These are phyloP conservation scores for Myanophis thanlyinensis DNA, from an alignment of 2,113 vertebrate genomes.

Conservation along the genomic window DNA sequence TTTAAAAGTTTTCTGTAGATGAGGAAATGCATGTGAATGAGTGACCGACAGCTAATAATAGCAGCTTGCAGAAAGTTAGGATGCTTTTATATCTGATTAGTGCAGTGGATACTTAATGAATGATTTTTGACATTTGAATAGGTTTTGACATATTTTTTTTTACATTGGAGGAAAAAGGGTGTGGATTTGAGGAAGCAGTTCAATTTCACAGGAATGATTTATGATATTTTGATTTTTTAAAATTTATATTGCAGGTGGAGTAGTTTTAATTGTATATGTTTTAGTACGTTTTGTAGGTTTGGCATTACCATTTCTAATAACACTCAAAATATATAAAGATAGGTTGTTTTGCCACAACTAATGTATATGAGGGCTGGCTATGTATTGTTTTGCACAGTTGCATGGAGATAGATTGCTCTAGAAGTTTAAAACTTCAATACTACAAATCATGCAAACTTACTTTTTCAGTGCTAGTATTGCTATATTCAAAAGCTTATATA, in stretches of 20 bases:
- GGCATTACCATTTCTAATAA: not conserved
- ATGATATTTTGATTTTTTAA: not conserved
- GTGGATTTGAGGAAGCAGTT: not conserved
- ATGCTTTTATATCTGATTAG: not conserved
- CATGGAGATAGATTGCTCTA: not conserved
- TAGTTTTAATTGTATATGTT: no score
- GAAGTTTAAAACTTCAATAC: not conserved
- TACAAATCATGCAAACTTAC: not conserved
- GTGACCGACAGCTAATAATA: not conserved
- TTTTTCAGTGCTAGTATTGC: not conserved
- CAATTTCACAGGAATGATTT: not conserved
- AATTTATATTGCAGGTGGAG: not conserved
- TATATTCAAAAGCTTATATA: not conserved
- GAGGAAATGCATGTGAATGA: not conserved
- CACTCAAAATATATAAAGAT: not conserved
- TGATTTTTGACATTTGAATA: not conserved
- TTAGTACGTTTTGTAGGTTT: not conserved
- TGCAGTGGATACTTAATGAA: not conserved
- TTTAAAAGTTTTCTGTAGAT: not conserved
- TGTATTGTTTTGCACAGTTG: not conserved
- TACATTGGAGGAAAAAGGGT: not conserved
- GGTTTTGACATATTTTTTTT: not conserved
- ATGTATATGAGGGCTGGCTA: not conserved
- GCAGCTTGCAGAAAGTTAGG: not conserved
- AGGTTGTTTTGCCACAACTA: not conserved